Conservation (phyloP, 2,797 vertebrate genomes). For the Cetoscarus ocellatus region DNA sequence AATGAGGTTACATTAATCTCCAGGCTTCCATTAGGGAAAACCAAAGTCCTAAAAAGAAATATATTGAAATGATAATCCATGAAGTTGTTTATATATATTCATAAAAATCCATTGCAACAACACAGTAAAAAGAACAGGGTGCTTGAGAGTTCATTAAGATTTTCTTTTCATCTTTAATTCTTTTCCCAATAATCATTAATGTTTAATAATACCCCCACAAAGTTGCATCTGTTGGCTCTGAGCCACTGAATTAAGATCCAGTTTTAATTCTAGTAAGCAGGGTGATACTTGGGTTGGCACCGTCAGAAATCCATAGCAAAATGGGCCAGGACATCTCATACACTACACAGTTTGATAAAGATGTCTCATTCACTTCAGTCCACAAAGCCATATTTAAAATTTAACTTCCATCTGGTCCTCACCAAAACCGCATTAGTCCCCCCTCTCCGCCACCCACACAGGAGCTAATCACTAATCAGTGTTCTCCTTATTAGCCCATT, state of each 20-base stretch:
- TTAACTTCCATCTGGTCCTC: constrained; percentile 1
- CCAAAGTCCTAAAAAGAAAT: constrained; percentile 72
- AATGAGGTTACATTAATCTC: constrained; percentile 84
- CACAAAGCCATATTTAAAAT: constrained; percentile 5
- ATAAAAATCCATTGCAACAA: background rate
- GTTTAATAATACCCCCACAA: background rate
- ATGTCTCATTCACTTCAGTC: constrained; percentile 1
- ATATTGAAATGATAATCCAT: background rate
- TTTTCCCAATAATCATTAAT: background rate
- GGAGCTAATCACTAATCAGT: constrained; percentile 15
- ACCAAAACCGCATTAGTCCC: background rate
- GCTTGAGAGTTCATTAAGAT: background rate
- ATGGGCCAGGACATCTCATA: background rate
- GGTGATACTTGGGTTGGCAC: background rate
- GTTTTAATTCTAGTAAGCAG: background rate
- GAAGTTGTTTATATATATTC: background rate
- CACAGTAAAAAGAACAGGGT: background rate
- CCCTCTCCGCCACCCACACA: background rate
- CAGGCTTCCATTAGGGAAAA: constrained; percentile 85
- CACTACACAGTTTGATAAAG: background rate
- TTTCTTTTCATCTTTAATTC: background rate
- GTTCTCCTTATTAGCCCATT: constrained; percentile 21
- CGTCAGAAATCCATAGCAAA: background rate
- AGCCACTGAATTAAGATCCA: background rate
- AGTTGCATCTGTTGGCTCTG: background rate